Evolutionary conservation across 2,888 invertebrate genomes (phyloP), one percentile per base, ranked within the genome.

Genomic region (Teinopalpus imperialis): DNA sequence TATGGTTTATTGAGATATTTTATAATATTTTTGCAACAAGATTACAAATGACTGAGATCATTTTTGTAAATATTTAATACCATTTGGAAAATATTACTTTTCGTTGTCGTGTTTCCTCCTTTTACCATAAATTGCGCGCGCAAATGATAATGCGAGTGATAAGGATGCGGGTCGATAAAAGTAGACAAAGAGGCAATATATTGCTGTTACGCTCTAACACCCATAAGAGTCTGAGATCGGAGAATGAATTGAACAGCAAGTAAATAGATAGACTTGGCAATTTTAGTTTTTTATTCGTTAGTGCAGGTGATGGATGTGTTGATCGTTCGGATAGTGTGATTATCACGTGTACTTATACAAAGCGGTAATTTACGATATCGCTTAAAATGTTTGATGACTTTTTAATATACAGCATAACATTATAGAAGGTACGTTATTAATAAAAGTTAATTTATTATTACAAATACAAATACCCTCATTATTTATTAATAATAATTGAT

Each of bases 151-250:
- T 35, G 47, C 51, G 54, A 66, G 64, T 66, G 72, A 69, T 69
- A 73, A 62, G 64, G 48, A 65, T 68, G 66, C 65, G 63, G 77
- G 71, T 82, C 81, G 74, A 82, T 82, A 81, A 52, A 47, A 52
- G 53, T 51, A 35, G 65, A 77, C 13, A 65, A 70, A 71, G 76
- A 79, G 29, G 53, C 39, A 59, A 51, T 1, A 64, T 74, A 62
- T 56, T 44, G 57, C 62, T 66, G 31, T 69, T 66, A 61, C 66
- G 45, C 52, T 70, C 57, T 14, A 3, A 45, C 55, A 51, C 37
- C 37, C 34, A 21, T 37, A 48, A 43, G 42, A 37, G 14, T 36
- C 24, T 18, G 41, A 41, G 40, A 40, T 36, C 13, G 29, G 41
- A 41, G 40, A 40, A 40, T 16, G 29, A 46, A 51, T 26, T 39